These are phyloP conservation scores for Todiramphus saurophagus DNA, from an alignment of 2,113 vertebrate species.

Conservation along the genomic window DNA sequence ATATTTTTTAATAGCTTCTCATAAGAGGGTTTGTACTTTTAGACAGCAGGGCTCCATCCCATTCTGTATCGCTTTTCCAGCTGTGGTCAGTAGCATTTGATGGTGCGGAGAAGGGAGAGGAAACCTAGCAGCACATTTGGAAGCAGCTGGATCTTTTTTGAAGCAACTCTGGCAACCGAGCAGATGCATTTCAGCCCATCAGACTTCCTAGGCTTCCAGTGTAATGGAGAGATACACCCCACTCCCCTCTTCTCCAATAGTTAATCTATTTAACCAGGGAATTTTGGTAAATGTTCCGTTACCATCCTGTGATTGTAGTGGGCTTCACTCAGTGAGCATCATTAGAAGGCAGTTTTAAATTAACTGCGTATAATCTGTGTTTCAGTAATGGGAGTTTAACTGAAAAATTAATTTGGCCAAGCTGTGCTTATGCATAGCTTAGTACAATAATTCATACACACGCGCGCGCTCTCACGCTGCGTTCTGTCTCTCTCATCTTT, in stretches of 20 bases:
- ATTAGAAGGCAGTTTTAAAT: neutral
- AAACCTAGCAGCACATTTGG: neutral
- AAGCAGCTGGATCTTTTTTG: neutral
- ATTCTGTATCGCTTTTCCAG: neutral
- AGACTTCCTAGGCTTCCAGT: neutral
- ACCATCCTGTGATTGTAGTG: fast-evolving
- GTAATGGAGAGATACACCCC: neutral
- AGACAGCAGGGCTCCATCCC: neutral
- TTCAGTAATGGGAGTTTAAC: neutral
- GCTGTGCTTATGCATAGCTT: neutral
- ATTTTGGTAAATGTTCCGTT: neutral
- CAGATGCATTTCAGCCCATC: neutral
- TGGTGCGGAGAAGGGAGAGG: neutral
- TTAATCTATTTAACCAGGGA: neutral
- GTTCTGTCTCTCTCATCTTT: neutral
- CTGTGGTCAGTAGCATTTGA: neutral
- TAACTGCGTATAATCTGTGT: neutral
- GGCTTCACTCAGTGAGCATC: neutral
- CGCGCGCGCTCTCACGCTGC: neutral
- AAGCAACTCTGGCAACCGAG: neutral
- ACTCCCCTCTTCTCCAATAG: neutral
- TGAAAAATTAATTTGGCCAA: slow-evolving; percentile 15
- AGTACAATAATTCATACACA: neutral
- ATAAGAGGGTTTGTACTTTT: neutral
- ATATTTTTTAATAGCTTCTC: neutral